phyloP scores from a whole-genome alignment of 2,113 vertebrate species.

The Boleophthalmus pectinirostris region DNA sequence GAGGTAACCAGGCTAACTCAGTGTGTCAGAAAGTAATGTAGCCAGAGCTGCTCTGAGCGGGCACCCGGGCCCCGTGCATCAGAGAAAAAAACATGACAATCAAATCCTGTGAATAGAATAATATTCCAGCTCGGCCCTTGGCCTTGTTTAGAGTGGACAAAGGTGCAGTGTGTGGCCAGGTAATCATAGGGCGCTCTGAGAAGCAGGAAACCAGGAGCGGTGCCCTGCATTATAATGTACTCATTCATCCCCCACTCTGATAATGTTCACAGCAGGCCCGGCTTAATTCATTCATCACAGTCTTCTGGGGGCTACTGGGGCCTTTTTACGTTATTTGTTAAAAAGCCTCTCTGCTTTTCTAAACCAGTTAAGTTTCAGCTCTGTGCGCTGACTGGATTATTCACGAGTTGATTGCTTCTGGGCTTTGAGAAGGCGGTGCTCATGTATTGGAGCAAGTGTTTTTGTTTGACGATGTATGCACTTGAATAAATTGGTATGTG shows the following conservation, averaged over 20 bases:
- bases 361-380: constrained; percentile 52
- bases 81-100: constrained; percentile 31
- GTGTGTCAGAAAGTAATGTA: constrained; percentile 36
- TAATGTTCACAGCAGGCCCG: constrained; percentile 63
- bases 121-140: constrained; percentile 39
- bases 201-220: constrained; percentile 60
- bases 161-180: constrained; percentile 57
- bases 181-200: constrained; percentile 65
- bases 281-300: constrained; percentile 69
- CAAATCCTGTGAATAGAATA: constrained; percentile 38
- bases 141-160: constrained; percentile 52
- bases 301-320: constrained; percentile 43
- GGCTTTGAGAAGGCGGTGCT: constrained; percentile 23
- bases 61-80: not conserved
- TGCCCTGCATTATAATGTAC: constrained; percentile 66
- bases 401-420: constrained; percentile 28
- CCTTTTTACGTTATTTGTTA: constrained; percentile 59
- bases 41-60: constrained; percentile 28
- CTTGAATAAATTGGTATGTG: constrained; percentile 17
- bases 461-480: constrained; percentile 30
- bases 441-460: constrained; percentile 12
- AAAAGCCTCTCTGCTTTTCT: constrained; percentile 52
- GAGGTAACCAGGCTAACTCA: constrained; percentile 43
- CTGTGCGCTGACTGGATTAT: constrained; percentile 50
- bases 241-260: constrained; percentile 65